phyloP scores from a whole-genome alignment of 2,797 vertebrate species.

The Numenius phaeopus region DNA sequence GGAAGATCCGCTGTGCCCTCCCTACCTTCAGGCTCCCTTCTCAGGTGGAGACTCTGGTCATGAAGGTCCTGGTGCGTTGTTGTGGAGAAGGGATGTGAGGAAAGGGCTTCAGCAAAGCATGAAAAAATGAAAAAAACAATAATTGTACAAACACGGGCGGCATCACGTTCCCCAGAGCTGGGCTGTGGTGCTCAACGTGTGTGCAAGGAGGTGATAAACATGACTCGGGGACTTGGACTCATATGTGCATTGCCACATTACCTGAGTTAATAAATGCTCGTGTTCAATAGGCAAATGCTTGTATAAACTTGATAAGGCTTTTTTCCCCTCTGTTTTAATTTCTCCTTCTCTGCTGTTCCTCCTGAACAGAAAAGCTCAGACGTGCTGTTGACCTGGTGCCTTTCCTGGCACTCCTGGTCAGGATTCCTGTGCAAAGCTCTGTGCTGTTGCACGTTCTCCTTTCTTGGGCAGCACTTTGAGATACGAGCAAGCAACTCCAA shows the following conservation, averaged over 20 bases:
- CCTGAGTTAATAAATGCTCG: not conserved
- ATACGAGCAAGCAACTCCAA: not conserved
- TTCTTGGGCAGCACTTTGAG: not conserved
- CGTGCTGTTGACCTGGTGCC: not conserved
- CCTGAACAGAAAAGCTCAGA: not conserved
- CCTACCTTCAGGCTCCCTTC: not conserved
- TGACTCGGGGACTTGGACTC: not conserved
- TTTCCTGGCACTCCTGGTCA: not conserved
- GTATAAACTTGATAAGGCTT: not conserved
- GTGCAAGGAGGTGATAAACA: not conserved
- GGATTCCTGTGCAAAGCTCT: not conserved
- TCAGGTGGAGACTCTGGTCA: not conserved
- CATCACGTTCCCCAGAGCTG: not conserved
- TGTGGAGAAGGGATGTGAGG: not conserved
- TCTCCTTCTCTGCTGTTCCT: not conserved
- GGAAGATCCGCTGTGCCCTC: not conserved
- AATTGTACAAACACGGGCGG: not conserved
- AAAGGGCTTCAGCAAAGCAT: not conserved
- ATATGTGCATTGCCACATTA: not conserved
- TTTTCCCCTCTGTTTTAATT: not conserved
- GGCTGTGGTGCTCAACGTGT: not conserved
- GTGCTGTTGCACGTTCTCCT: not conserved
- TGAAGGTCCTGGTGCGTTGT: not conserved
- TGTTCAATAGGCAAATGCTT: not conserved
- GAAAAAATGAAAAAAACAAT: not conserved